Percentiles rank a stretch among this genome's conserved stretches.
phyloP scores from a whole-genome alignment of 2,797 vertebrate genomes.

The Rachycentron canadum region DNA sequence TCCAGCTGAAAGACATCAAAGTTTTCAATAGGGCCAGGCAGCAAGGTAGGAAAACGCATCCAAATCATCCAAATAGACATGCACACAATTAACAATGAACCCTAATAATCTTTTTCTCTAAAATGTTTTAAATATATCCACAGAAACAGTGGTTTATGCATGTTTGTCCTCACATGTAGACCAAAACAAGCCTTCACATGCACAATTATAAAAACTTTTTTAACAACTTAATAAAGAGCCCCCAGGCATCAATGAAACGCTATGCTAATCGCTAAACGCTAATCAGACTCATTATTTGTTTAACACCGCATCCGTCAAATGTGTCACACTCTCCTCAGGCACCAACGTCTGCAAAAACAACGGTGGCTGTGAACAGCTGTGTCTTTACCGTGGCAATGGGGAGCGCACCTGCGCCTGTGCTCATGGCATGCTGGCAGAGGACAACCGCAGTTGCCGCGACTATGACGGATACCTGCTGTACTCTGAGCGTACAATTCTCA shows the following conservation, averaged over 20 bases:
- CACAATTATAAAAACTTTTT: background rate
- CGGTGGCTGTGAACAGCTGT: slow-evolving; percentile 95
- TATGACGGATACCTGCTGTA: slow-evolving; percentile 97
- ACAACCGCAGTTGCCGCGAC: slow-evolving; percentile 91
- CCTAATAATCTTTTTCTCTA: background rate
- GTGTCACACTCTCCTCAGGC: slow-evolving; percentile 79
- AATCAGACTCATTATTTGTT: too few species aligned
- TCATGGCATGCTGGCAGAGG: slow-evolving; percentile 95
- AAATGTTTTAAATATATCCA: background rate
- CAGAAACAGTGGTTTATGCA: background rate
- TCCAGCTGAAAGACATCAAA: slow-evolving; percentile 98
- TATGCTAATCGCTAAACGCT: too few species aligned
- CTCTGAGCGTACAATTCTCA: slow-evolving; percentile 96
- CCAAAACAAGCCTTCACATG: background rate
- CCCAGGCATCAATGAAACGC: background rate
- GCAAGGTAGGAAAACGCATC: slow-evolving; percentile 85
- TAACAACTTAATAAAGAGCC: background rate
- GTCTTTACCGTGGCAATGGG: slow-evolving; percentile 88
- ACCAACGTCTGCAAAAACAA: slow-evolving; percentile 93
- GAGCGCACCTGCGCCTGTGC: slow-evolving; percentile 93
- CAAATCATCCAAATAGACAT: background rate
- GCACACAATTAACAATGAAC: background rate
- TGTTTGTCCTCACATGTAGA: background rate
- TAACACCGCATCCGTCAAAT: too few species aligned
- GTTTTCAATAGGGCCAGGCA: slow-evolving; percentile 97